phyloP scores from a whole-genome alignment of 2,797 vertebrate species.

The Trematomus bernacchii region DNA sequence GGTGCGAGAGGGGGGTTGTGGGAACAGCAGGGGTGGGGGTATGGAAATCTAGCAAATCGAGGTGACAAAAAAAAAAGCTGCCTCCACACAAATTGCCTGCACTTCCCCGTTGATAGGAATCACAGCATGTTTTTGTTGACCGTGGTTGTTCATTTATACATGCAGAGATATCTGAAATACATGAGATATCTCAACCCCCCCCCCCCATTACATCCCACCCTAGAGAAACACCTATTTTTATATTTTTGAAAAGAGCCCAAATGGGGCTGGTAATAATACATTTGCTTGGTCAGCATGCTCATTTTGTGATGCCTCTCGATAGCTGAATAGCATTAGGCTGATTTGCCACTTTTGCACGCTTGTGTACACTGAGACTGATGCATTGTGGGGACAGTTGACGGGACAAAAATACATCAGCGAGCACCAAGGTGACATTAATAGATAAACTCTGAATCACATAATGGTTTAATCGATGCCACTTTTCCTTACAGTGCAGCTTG shows the following conservation, averaged over 20 bases:
- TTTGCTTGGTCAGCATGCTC: slow-evolving; percentile 64
- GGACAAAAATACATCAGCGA: slow-evolving; percentile 36
- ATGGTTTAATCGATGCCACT: not conserved
- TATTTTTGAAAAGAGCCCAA: slow-evolving; percentile 60
- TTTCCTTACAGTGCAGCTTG: not conserved
- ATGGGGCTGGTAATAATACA: slow-evolving; percentile 56
- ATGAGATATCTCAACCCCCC: slow-evolving; percentile 44
- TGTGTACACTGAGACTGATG: slow-evolving; percentile 39
- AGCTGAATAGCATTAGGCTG: slow-evolving; percentile 52
- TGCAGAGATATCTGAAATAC: slow-evolving; percentile 67
- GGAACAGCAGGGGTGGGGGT: slow-evolving; percentile 36
- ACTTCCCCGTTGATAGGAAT: slow-evolving; percentile 69
- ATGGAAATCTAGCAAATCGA: slow-evolving; percentile 73
- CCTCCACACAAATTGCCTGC: slow-evolving; percentile 71
- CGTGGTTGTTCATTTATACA: slow-evolving; percentile 68
- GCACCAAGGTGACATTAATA: not conserved
- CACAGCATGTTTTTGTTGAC: slow-evolving; percentile 71
- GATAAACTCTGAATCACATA: not conserved
- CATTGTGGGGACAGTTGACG: slow-evolving; percentile 39
- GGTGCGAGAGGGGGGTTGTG: slow-evolving; percentile 31
- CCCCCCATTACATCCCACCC: slow-evolving; percentile 24
- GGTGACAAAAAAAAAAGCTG: slow-evolving; percentile 55
- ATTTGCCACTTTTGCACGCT: slow-evolving; percentile 37
- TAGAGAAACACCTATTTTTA: slow-evolving; percentile 21
- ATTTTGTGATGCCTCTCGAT: slow-evolving; percentile 53